Conservation (phyloP, 1,140 invertebrate genomes). For the Nasonia giraulti region DNA sequence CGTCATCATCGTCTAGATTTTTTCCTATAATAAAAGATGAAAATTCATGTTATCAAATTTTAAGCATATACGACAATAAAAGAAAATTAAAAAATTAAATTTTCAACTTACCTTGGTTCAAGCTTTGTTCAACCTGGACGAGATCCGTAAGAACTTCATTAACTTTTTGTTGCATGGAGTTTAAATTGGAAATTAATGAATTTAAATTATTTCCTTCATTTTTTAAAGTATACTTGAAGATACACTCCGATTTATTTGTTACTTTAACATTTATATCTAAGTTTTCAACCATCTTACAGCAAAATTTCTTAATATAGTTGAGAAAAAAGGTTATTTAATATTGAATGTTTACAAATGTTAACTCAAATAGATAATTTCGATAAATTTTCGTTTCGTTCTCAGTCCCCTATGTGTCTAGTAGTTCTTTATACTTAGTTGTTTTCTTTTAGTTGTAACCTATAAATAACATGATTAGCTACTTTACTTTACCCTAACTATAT, state of each 20-base stretch:
- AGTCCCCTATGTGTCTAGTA: no score
- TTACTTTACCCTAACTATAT: no score
- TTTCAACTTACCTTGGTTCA: conserved; percentile 43
- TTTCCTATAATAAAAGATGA: not conserved
- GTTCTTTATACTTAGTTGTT: no score
- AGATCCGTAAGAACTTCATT: conserved; percentile 62
- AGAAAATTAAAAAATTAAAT: not conserved
- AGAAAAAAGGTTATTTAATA: no score
- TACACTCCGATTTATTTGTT: conserved; percentile 53
- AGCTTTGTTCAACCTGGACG: conserved; percentile 37
- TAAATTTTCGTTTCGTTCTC: not conserved
- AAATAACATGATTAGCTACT: no score
- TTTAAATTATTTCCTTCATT: conserved; percentile 52
- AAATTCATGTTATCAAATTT: not conserved
- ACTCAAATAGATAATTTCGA: not conserved
- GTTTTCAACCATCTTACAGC: conserved; percentile 44
- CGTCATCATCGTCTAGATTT: conserved; percentile 23
- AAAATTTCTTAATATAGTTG: not conserved
- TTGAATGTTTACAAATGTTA: not conserved
- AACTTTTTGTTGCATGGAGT: conserved; percentile 57
- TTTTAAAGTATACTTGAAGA: conserved; percentile 54
- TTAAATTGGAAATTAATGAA: conserved; percentile 57
- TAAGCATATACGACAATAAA: not conserved
- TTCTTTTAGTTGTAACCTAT: no score
- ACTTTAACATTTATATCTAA: conserved; percentile 55